Percentiles rank a stretch among this genome's conserved stretches.
phyloP scores from a whole-genome alignment of 2,797 vertebrate species.

The Platyrinchus mystaceus region DNA sequence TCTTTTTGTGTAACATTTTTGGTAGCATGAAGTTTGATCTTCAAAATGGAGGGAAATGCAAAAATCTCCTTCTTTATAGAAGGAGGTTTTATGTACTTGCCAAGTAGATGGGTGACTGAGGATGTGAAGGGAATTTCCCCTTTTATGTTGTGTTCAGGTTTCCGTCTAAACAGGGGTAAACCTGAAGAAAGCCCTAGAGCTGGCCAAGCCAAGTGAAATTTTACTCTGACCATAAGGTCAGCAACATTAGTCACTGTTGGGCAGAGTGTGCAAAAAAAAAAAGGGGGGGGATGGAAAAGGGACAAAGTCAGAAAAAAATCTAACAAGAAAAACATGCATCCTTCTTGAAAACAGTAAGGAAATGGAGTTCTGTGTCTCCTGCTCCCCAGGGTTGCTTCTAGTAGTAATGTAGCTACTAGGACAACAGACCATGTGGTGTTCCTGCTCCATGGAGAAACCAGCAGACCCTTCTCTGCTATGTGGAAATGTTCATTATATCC shows the following conservation, averaged over 20 bases:
- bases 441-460: background rate
- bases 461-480: background rate
- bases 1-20: background rate
- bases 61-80: background rate
- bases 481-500: background rate
- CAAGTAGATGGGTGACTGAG: background rate
- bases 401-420: background rate
- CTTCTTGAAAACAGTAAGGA: background rate
- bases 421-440: background rate
- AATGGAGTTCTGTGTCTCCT: background rate
- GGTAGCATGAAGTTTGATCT: background rate
- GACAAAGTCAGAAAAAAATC: background rate
- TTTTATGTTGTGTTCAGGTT: background rate
- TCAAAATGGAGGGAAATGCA: background rate
- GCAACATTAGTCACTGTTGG: constrained; percentile 40
- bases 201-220: background rate
- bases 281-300: background rate
- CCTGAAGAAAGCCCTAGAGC: background rate
- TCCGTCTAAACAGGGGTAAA: background rate
- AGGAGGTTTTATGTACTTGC: background rate
- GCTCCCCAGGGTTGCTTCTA: background rate
- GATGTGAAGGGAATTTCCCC: background rate
- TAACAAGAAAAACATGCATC: background rate
- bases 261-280: background rate
- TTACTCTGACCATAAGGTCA: constrained; percentile 6